These are phyloP conservation scores for Anagyrus pseudococci DNA, from an alignment of 2,888 invertebrate species.

Conservation along the genomic window DNA sequence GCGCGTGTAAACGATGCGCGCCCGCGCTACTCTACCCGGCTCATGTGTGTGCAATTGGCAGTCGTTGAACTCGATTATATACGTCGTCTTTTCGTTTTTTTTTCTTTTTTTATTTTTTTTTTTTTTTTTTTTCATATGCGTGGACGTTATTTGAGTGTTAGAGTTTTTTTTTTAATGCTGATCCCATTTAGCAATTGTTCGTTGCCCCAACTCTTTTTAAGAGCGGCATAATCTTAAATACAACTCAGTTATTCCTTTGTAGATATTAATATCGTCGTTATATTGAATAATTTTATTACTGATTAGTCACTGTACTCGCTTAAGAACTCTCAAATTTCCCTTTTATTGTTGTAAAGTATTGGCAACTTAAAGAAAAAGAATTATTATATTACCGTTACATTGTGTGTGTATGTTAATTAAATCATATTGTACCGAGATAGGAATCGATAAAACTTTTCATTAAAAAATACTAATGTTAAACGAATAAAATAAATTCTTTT, in stretches of 20 bases:
- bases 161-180: conserved; percentile 16
- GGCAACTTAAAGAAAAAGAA: conserved; percentile 22
- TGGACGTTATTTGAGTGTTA: conserved; percentile 34
- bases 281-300: too few relatives aligned
- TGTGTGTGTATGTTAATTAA: neutral
- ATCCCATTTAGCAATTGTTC: conserved; percentile 8
- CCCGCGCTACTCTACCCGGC: too few relatives aligned
- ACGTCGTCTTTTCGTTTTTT: conserved; percentile 16
- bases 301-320: too few relatives aligned
- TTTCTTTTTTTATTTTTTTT: conserved; percentile 11
- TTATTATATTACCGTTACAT: neutral
- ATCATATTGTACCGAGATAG: neutral
- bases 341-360: conserved; percentile 6
- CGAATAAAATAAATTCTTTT: conserved; percentile 13
- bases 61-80: conserved; percentile 34
- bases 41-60: conserved; percentile 36
- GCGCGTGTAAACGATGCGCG: conserved; percentile 14
- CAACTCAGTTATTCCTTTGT: too few relatives aligned
- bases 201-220: conserved; percentile 27
- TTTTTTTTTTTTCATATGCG: conserved; percentile 12
- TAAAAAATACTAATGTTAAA: conserved; percentile 20
- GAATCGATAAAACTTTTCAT: neutral
- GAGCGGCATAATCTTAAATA: conserved; percentile 33
- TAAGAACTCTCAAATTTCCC: neutral
- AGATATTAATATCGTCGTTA: too few relatives aligned